Base-by-base conservation (phyloP, 2,888 invertebrate genomes). In the Drosophila recens region DNA sequence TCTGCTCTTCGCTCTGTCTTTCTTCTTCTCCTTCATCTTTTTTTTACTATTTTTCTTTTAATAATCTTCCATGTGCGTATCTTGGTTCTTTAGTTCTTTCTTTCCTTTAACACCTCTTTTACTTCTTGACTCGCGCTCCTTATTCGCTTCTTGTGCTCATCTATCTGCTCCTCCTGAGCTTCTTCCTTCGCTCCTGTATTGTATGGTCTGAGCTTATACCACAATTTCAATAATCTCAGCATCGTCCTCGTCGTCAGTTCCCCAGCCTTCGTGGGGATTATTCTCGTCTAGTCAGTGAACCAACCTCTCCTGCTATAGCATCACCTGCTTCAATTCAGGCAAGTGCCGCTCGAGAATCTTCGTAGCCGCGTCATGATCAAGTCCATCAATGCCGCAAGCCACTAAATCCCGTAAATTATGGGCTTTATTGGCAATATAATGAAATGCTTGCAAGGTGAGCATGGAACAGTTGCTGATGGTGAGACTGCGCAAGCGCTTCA, bases 261-360 rank as follows among this genome's bases (percentile, higher is more conserved):
- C 76, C 65, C 76, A 88, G 1, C 71, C 70, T 8, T 43, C 65
- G 6, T 86, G 61, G 5, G 70, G 76, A 42, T 69, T 63, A 62
- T 57, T 51, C 23, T 72, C 83, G 48, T 76, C 62, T 6, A 61
- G 82, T 83, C 83, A 83, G 72, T 86, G 72, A 48, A 86, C 88
- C 8, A 76, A 65, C 65, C 88, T 80, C 70, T 90, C 89, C 79
- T 83, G 89, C 89, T 90, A 90, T 74, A 89, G 69, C 36, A 76
- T 48, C 51, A 77, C 75, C 27, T 81, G 79, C 65, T 82, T 81
- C 52, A 89, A 58, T 43, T 80, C 70, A 2, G 87, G 90, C 34
- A 78, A 57, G 9, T 81, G 59, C 8, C 64, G 49, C 36, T 71
- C 45, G 9, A 90, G 30, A n/a, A 85, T 66, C n/a, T 72, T 58